Conservation (phyloP, 2,888 invertebrate species). For the Conistra vaccinii region DNA sequence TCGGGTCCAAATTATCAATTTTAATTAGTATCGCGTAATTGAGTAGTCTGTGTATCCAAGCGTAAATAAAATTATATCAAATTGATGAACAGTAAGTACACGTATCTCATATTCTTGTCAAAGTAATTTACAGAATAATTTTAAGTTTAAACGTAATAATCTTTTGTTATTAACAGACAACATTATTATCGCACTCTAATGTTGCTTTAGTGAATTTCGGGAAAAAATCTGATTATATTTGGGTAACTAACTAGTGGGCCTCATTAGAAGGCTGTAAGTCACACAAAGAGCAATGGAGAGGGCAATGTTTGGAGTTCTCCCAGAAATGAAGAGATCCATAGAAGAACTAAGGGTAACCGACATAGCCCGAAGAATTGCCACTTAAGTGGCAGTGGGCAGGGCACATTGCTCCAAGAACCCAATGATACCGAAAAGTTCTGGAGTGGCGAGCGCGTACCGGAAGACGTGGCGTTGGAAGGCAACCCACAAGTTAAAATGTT, state of each 20-base stretch:
- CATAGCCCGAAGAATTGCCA: no score
- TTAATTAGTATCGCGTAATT: conserved; percentile 48
- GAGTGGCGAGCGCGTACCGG: no score
- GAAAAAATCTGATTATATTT: not conserved
- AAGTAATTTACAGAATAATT: not conserved
- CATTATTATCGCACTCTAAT: not conserved
- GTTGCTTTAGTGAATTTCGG: not conserved
- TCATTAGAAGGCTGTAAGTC: no score
- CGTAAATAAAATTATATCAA: conserved; percentile 31
- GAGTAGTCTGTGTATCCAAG: conserved; percentile 41
- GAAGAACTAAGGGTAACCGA: no score
- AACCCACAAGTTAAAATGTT: no score
- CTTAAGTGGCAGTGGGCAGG: no score
- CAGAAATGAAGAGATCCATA: no score
- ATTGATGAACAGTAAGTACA: conserved; percentile 8
- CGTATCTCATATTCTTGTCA: not conserved
- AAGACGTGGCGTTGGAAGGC: no score
- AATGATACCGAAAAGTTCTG: no score
- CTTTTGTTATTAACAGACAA: not conserved
- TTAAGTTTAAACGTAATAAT: not conserved
- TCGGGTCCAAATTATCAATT: conserved; percentile 42
- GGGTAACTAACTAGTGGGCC: not conserved
- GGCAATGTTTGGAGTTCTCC: no score
- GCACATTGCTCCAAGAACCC: no score
- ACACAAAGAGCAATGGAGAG: no score